A percentile compares a stretch with the other conserved stretches of the same genome.
Evolutionary conservation across 92 coral and sea anemone species (phyloP).

Genomic region (Micromussa lordhowensis): DNA sequence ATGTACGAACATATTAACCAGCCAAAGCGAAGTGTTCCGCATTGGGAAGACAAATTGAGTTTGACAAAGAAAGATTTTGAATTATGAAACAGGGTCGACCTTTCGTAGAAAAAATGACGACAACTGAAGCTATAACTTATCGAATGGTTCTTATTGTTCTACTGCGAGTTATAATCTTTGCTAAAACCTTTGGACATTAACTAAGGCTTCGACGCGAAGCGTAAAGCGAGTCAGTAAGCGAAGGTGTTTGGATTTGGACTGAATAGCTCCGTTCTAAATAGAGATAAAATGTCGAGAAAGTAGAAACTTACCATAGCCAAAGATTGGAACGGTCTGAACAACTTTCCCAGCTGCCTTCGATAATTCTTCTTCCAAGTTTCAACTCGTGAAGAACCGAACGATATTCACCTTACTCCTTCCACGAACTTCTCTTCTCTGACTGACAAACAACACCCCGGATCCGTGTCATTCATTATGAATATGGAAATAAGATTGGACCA

Average conservation of each 20-base stretch:
- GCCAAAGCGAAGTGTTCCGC: not conserved
- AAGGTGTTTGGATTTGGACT: not conserved
- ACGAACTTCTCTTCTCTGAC: not conserved
- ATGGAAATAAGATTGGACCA: not conserved
- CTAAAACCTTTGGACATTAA: not conserved
- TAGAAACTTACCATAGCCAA: not conserved
- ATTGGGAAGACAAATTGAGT: not conserved
- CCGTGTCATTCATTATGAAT: not conserved
- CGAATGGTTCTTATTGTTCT: not conserved
- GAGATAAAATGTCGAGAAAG: not conserved
- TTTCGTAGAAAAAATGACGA: not conserved
- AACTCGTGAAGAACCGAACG: not conserved
- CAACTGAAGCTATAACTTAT: too few relatives aligned
- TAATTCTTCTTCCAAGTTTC: not conserved
- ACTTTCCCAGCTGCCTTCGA: not conserved
- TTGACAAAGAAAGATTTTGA: not conserved
- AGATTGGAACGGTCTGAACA: not conserved
- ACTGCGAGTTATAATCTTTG: not conserved
- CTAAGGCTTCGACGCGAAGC: not conserved
- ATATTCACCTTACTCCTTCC: not conserved
- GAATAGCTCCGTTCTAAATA: not conserved
- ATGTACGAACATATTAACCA: not conserved
- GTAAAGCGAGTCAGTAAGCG: not conserved
- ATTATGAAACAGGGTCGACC: not conserved
- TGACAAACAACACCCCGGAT: not conserved